Conservation (phyloP, 1,140 invertebrate species). For the Chymomyza costata region DNA sequence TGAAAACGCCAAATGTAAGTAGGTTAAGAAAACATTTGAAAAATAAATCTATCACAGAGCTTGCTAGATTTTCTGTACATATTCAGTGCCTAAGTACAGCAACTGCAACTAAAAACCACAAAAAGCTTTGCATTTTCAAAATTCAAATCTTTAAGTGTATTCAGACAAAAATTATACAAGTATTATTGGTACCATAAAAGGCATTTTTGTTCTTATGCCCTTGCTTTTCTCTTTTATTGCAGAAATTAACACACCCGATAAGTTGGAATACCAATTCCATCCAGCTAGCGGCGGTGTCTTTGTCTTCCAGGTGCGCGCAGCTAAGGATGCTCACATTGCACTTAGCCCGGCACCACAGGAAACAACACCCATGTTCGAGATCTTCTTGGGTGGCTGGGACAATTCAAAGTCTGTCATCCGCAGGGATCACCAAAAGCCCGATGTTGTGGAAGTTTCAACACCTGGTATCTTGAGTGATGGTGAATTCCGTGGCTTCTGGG, state of each 20-base stretch:
- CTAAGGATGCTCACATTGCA: constrained; percentile 88
- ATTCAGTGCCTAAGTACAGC: too few relatives aligned
- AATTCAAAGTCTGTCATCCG: constrained; percentile 90
- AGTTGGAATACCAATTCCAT: constrained; percentile 87
- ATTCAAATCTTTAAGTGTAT: too few relatives aligned
- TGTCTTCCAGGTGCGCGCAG: constrained; percentile 84
- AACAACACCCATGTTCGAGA: constrained; percentile 85
- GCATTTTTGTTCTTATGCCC: too few relatives aligned
- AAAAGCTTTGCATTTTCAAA: too few relatives aligned
- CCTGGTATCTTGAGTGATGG: constrained; percentile 81
- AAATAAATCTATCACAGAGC: too few relatives aligned
- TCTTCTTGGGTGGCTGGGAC: constrained; percentile 89
- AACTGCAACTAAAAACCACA: too few relatives aligned
- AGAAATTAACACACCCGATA: constrained; percentile 86
- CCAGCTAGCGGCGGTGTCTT: constrained; percentile 81
- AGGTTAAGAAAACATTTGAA: too few relatives aligned
- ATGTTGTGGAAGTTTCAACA: constrained; percentile 83
- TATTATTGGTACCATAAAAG: too few relatives aligned
- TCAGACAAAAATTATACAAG: too few relatives aligned
- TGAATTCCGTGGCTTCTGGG: constrained; percentile 89
- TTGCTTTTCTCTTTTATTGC: constrained; percentile 62
- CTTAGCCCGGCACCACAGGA: constrained; percentile 81
- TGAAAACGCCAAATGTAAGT: too few relatives aligned
- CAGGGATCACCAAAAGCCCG: constrained; percentile 85
- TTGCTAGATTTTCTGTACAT: too few relatives aligned